Evolutionary conservation across 1,140 invertebrate genomes (phyloP).

Genomic region (Brachionus asplanchnoidis): DNA sequence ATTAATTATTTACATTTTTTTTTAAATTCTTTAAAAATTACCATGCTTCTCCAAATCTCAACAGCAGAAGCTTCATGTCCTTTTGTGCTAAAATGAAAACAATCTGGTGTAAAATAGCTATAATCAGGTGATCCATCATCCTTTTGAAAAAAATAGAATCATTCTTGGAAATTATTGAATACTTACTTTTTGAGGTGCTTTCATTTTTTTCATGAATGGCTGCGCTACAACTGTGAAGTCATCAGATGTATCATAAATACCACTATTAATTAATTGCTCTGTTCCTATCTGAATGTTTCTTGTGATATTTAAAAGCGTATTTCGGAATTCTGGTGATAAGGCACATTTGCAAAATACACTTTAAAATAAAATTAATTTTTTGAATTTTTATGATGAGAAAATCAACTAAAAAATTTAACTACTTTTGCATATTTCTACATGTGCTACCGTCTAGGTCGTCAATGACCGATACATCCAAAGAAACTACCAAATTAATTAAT

Average conservation of each 20-base stretch:
- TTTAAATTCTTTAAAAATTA: background rate
- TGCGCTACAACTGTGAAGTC: slow-evolving; percentile 67
- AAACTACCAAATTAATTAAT: slow-evolving; percentile 70
- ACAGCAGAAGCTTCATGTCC: slow-evolving; percentile 15
- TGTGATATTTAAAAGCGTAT: background rate
- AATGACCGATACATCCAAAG: slow-evolving; percentile 59
- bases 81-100: slow-evolving; percentile 34
- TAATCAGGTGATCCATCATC: slow-evolving; percentile 27
- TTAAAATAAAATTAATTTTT: background rate
- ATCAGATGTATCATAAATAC: slow-evolving; percentile 58
- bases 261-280: slow-evolving; percentile 47
- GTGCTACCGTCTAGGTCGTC: background rate
- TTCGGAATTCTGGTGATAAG: background rate
- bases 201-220: slow-evolving; percentile 47
- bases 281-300: slow-evolving; percentile 45
- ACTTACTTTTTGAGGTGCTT: background rate
- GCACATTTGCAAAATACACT: slow-evolving; percentile 28
- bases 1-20: background rate
- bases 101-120: slow-evolving; percentile 41
- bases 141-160: background rate
- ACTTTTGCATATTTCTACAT: background rate
- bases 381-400: background rate
- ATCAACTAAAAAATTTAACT: background rate
- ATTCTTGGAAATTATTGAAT: background rate
- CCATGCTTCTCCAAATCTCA: slow-evolving; percentile 41